Conservation (phyloP, 2,888 invertebrate species). For the Dasypogon diadema region DNA sequence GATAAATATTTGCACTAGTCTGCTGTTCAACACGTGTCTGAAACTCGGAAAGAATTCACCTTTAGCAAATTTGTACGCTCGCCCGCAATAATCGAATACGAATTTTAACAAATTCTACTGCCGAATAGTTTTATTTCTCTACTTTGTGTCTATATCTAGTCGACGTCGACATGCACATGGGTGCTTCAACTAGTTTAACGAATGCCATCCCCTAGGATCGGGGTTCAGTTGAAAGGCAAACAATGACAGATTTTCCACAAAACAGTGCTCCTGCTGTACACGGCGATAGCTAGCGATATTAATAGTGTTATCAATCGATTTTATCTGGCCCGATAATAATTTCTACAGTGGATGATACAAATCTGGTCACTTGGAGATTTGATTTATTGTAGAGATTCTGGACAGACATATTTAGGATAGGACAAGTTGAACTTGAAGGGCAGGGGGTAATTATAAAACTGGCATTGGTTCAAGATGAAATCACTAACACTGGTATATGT, state of each 20-base stretch:
- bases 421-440: not conserved
- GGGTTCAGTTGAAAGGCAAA: not conserved
- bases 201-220: conserved; percentile 1
- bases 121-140: not conserved
- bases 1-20: conserved; percentile 44
- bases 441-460: not conserved
- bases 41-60: not conserved
- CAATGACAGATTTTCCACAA: conserved; percentile 22
- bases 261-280: not conserved
- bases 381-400: conserved; percentile 51
- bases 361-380: conserved; percentile 49
- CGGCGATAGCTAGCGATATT: conserved; percentile 40
- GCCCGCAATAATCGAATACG: not conserved
- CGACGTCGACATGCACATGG: not conserved
- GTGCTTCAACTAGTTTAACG: conserved; percentile 13
- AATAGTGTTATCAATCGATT: conserved; percentile 54
- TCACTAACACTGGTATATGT: not conserved
- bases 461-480: not conserved
- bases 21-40: conserved; percentile 44
- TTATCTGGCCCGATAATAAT: conserved; percentile 43
- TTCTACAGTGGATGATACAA: conserved; percentile 51
- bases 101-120: conserved; percentile 28
- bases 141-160: not conserved
- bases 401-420: conserved; percentile 3
- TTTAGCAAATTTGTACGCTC: conserved; percentile 14